phyloP scores from a whole-genome alignment of 92 coral and sea anemone species.

The Heliopora coerulea region DNA sequence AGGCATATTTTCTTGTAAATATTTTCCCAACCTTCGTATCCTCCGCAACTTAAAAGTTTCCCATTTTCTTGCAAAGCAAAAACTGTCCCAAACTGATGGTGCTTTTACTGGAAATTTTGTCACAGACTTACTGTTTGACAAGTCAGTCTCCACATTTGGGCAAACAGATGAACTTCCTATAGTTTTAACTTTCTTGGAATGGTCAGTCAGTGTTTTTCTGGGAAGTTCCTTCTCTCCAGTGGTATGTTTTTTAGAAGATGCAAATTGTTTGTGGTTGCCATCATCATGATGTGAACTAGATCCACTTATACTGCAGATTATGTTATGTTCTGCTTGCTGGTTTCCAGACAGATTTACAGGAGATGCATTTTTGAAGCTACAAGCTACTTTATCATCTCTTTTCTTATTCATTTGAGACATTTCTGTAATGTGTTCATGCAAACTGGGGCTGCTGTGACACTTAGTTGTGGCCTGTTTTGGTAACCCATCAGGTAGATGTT shows the following conservation, averaged over 20 bases:
- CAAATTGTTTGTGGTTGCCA: no score
- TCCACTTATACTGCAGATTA: no score
- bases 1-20: conserved; percentile 25
- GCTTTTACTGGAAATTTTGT: not conserved
- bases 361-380: not conserved
- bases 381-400: no score
- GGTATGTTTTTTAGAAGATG: not conserved
- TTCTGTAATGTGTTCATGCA: not conserved
- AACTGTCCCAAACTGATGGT: conserved; percentile 14
- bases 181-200: not conserved
- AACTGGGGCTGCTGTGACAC: not conserved
- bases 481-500: not conserved
- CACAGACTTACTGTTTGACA: not conserved
- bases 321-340: no score
- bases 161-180: not conserved
- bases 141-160: not conserved
- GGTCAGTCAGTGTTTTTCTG: not conserved
- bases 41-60: conserved; percentile 22
- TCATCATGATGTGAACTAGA: no score
- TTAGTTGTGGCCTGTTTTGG: not conserved
- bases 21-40: conserved; percentile 24
- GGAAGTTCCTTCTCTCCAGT: not conserved
- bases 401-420: no score
- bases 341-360: no score
- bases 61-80: conserved; percentile 25